phyloP scores from a whole-genome alignment of 2,888 invertebrate genomes.

The Metalampra italica region DNA sequence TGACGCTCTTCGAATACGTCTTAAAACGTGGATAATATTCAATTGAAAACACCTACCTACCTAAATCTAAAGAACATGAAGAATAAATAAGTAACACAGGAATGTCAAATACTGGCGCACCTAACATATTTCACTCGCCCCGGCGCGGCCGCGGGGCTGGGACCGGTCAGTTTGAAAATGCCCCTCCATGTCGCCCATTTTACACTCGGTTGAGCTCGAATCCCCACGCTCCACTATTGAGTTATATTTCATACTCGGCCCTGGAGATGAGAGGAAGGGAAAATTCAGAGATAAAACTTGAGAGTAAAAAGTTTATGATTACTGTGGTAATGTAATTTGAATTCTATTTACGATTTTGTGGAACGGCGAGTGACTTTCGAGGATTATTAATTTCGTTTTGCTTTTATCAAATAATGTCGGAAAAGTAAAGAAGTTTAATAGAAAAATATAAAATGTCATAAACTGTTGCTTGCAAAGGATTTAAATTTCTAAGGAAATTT shows the following conservation, averaged over 20 bases:
- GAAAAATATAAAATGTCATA: too few relatives aligned
- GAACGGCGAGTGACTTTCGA: background rate
- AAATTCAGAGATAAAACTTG: slow-evolving; percentile 25
- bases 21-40: too few relatives aligned
- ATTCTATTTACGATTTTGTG: background rate
- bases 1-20: too few relatives aligned
- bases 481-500: too few relatives aligned
- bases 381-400: background rate
- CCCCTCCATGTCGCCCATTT: slow-evolving; percentile 67
- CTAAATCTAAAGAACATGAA: background rate
- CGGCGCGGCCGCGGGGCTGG: slow-evolving; percentile 22
- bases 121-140: slow-evolving; percentile 50
- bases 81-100: slow-evolving; percentile 18
- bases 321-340: background rate
- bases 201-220: slow-evolving; percentile 61
- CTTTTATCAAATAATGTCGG: background rate
- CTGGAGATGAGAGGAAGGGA: slow-evolving; percentile 35
- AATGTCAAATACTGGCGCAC: slow-evolving; percentile 40
- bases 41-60: too few relatives aligned
- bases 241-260: slow-evolving; percentile 60
- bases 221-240: slow-evolving; percentile 61
- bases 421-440: background rate
- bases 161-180: slow-evolving; percentile 68
- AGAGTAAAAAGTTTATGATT: slow-evolving; percentile 15
- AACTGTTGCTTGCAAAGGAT: too few relatives aligned